A percentile compares a stretch with the other conserved stretches of the same genome.
Conservation (phyloP, 2,113 vertebrate species). For the Edolisoma coerulescens region DNA sequence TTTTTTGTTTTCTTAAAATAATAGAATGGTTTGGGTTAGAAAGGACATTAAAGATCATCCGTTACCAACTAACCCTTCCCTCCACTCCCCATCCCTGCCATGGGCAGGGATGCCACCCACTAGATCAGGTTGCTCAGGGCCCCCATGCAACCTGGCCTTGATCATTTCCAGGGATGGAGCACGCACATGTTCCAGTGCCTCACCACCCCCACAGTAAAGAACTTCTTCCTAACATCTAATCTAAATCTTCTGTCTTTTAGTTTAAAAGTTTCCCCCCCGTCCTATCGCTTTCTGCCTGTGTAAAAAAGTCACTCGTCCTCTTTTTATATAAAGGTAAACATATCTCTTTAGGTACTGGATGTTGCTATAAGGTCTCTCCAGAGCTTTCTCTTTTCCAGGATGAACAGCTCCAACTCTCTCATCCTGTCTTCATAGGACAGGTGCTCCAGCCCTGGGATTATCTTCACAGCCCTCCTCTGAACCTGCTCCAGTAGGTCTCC, state of each 20-base stretch:
- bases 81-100: not conserved
- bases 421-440: not conserved
- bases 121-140: not conserved
- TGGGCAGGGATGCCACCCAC: not conserved
- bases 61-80: not conserved
- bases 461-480: not conserved
- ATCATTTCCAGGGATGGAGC: not conserved
- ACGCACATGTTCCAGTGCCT: not conserved
- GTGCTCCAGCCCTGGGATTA: not conserved
- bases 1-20: not conserved
- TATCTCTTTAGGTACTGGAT: not conserved
- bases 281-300: not conserved
- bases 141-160: not conserved
- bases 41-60: not conserved
- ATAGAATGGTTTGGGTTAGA: not conserved
- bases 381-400: not conserved
- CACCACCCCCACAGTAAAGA: not conserved
- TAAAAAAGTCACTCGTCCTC: rapidly evolving
- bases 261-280: not conserved
- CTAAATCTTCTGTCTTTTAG: not conserved
- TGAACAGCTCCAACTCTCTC: not conserved
- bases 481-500: not conserved
- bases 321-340: not conserved
- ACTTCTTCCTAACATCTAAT: not conserved
- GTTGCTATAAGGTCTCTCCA: not conserved